Percentiles rank a stretch among this genome's conserved stretches.
phyloP scores from a whole-genome alignment of 2,888 invertebrate species.

The Macroteleia sp. region DNA sequence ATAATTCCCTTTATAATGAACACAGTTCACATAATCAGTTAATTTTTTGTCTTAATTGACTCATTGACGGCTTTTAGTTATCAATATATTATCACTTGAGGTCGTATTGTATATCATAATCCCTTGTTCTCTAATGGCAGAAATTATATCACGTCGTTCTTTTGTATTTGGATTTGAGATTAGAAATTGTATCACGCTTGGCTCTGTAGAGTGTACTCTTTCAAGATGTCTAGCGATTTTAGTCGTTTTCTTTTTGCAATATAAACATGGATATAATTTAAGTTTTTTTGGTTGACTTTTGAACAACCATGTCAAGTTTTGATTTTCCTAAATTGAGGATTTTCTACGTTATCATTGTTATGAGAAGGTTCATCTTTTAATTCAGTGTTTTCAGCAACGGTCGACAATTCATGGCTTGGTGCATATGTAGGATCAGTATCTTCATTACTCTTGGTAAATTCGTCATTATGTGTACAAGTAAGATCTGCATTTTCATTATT shows the following conservation, averaged over 20 bases:
- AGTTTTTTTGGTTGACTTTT: no score
- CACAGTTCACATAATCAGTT: slow-evolving; percentile 6
- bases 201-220: background rate
- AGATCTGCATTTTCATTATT: no score
- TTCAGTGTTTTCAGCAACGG: no score
- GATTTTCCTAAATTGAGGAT: no score
- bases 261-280: slow-evolving; percentile 16
- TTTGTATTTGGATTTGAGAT: background rate
- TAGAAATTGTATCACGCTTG: background rate
- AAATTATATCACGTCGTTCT: background rate
- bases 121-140: background rate
- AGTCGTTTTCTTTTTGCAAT: slow-evolving; percentile 11
- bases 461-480: no score
- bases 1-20: slow-evolving; percentile 1
- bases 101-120: background rate
- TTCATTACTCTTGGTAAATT: no score
- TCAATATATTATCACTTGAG: slow-evolving; percentile 1
- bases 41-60: background rate
- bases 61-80: slow-evolving; percentile 10
- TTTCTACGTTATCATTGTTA: no score
- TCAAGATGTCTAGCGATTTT: slow-evolving; percentile 17
- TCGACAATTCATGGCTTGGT: no score
- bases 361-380: no score
- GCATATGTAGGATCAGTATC: no score
- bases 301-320: no score